Evolutionary conservation across 2,797 vertebrate genomes (phyloP).

Genomic region (Galagoides demidoff): DNA sequence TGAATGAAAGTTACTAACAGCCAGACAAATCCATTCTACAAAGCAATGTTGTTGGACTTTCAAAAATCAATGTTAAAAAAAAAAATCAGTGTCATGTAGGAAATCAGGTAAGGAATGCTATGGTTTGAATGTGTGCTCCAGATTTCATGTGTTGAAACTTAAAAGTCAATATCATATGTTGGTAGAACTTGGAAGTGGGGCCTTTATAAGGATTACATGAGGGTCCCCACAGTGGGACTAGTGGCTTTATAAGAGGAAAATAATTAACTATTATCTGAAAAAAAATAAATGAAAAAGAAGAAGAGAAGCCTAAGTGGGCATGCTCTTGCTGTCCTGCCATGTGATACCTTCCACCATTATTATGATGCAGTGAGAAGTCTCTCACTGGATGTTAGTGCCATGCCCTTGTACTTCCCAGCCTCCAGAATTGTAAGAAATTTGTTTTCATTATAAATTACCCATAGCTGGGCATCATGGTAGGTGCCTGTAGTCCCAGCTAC

Average conservation of each 20-base stretch:
- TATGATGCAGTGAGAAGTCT: not conserved
- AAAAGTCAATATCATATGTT: not conserved
- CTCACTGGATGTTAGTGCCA: not conserved
- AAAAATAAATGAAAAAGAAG: too few species aligned
- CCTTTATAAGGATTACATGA: not conserved
- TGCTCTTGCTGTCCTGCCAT: not conserved
- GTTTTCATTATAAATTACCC: not conserved
- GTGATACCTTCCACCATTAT: not conserved
- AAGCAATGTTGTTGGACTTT: not conserved
- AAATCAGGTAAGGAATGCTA: not conserved
- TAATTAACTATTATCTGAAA: too few species aligned
- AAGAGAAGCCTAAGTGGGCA: not conserved
- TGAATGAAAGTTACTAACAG: not conserved
- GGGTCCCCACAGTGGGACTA: not conserved
- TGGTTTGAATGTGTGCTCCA: not conserved
- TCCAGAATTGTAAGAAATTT: not conserved
- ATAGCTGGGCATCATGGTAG: too few species aligned
- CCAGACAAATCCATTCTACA: not conserved
- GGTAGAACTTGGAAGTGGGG: not conserved
- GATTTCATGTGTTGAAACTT: not conserved
- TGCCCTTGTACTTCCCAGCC: not conserved
- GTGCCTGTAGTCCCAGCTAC: too few species aligned
- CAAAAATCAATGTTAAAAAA: not conserved
- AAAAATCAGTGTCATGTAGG: not conserved
- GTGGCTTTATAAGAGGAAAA: not conserved